A percentile compares a stretch with the other conserved stretches of the same genome.
phyloP scores from a whole-genome alignment of 2,797 vertebrate species.

The Smutsia temminckii region DNA sequence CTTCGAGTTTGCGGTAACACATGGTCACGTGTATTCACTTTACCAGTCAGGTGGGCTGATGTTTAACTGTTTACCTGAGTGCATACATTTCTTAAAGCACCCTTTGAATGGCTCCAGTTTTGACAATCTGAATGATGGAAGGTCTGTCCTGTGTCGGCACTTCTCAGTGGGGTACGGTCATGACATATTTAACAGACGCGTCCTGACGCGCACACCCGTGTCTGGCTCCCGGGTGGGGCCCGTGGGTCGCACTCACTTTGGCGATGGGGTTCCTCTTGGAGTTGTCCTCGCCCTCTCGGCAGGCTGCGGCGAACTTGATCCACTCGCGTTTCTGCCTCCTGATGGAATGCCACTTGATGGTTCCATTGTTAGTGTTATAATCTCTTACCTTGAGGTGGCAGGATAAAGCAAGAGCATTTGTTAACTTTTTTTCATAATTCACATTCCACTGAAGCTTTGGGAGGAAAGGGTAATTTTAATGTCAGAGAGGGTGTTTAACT shows the following conservation, averaged over 20 bases:
- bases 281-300: slow-evolving; percentile 91
- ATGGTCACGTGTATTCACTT: neutral
- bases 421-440: slow-evolving; percentile 34
- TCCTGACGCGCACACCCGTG: neutral
- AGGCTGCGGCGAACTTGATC: slow-evolving; percentile 91
- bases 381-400: slow-evolving; percentile 84
- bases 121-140: neutral
- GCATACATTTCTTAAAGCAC: neutral
- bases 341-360: slow-evolving; percentile 82
- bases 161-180: neutral
- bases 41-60: neutral
- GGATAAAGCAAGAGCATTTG: neutral
- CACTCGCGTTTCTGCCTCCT: slow-evolving; percentile 92
- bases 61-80: neutral
- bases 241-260: slow-evolving; percentile 86
- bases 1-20: neutral
- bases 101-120: neutral
- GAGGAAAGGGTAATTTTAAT: neutral
- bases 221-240: no score
- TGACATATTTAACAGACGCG: neutral
- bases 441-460: neutral
- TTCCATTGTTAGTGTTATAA: slow-evolving; percentile 83
- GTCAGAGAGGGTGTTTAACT: neutral
- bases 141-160: neutral
- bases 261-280: slow-evolving; percentile 88